phyloP scores from a whole-genome alignment of 1,140 invertebrate species.

The Lordiphosa collinella region DNA sequence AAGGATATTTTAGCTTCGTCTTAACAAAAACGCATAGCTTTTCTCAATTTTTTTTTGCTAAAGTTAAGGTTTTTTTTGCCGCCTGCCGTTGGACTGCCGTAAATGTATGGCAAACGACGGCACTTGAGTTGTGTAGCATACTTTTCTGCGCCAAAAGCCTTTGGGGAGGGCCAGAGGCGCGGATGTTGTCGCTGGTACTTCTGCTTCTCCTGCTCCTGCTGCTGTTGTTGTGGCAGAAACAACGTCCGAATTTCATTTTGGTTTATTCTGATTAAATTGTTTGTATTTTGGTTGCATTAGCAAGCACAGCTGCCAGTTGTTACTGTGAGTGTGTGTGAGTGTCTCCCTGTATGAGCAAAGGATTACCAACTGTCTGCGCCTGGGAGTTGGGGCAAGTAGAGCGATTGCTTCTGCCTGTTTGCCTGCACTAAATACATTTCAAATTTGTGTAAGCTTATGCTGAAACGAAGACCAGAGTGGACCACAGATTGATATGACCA shows the following conservation, averaged over 20 bases:
- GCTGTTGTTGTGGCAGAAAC: conserved; percentile 21
- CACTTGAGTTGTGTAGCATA: conserved; percentile 69
- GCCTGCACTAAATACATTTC: conserved; percentile 69
- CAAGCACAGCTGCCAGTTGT: conserved; percentile 32
- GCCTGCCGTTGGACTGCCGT: conserved; percentile 22
- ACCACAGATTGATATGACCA: conserved; percentile 62
- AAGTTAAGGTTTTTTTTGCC: conserved; percentile 7
- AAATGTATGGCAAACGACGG: conserved; percentile 47
- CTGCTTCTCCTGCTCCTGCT: conserved; percentile 2
- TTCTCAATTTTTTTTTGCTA: no score
- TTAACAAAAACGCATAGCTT: no score
- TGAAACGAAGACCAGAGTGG: conserved; percentile 39
- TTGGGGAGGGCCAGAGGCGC: conserved; percentile 28
- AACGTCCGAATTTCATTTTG: conserved; percentile 64
- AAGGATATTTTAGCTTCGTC: no score
- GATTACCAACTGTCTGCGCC: conserved; percentile 56
- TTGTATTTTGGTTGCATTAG: conserved; percentile 74
- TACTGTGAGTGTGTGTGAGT: conserved; percentile 23
- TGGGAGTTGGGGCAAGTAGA: conserved; percentile 14
- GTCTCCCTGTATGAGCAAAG: conserved; percentile 45
- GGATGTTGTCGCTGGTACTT: conserved; percentile 20
- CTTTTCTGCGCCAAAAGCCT: conserved; percentile 68
- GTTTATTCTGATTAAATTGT: conserved; percentile 77
- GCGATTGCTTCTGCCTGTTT: conserved; percentile 38
- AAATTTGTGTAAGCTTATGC: conserved; percentile 70